Conservation (phyloP, 1,140 invertebrate species). For the Bombus affinis region DNA sequence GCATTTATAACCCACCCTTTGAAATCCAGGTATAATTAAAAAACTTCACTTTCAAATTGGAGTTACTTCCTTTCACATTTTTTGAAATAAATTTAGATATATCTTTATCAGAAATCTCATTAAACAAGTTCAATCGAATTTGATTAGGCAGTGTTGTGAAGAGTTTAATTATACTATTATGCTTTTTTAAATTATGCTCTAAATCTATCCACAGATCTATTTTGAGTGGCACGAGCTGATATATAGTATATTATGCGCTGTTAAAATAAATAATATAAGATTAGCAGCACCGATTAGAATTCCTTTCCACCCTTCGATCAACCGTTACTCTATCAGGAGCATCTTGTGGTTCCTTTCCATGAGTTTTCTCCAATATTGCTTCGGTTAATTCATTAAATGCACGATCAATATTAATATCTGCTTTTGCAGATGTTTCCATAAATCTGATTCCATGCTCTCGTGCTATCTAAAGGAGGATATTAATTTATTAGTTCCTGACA, state of each 20-base stretch:
- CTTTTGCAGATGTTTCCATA: constrained; percentile 99
- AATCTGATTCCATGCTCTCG: constrained; percentile 98
- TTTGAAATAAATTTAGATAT: constrained; percentile 16
- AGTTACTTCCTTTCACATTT: constrained; percentile 8
- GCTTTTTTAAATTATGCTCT: constrained; percentile 67
- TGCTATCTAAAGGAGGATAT: constrained; percentile 89
- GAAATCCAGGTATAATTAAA: constrained; percentile 49
- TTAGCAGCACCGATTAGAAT: constrained; percentile 82
- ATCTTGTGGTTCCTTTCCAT: constrained; percentile 86
- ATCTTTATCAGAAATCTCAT: constrained; percentile 36
- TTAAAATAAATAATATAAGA: constrained; percentile 73
- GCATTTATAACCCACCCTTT: constrained; percentile 42
- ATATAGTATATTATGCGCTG: constrained; percentile 70
- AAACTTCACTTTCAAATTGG: constrained; percentile 41
- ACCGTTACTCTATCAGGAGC: constrained; percentile 87
- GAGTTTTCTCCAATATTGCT: constrained; percentile 95
- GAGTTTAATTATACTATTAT: constrained; percentile 66
- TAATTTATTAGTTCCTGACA: not conserved
- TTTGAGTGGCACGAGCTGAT: constrained; percentile 62
- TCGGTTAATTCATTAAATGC: constrained; percentile 98
- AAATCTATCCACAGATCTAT: constrained; percentile 68
- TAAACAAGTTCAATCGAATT: constrained; percentile 48
- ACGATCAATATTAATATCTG: constrained; percentile 98
- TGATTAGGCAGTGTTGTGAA: constrained; percentile 68
- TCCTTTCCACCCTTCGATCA: constrained; percentile 83